Evolutionary conservation across 23 tunicate genomes (phyloP), one percentile per base, ranked within the genome.

Genomic region (Botrylloides violaceus): DNA sequence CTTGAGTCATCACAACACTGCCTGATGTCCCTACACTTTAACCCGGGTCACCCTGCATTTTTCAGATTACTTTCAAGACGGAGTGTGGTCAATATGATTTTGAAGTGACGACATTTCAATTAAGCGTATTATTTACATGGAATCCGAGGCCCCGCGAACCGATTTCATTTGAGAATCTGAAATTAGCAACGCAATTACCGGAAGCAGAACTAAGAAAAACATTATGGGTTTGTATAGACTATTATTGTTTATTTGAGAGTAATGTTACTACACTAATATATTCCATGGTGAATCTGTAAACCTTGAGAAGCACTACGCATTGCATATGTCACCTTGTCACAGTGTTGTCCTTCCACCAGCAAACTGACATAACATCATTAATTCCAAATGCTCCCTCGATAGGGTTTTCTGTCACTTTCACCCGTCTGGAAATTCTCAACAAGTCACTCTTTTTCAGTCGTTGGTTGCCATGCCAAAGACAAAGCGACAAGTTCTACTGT

Each of bases 81-180:
- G 88, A 88, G 31, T 50, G 76, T 50, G 96, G 96, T 6, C 82
- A 81, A 63, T 88, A 81, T 60, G 96, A 88, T 48, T 37, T 88
- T 2, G 96, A 88, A 64, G 76, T 88, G 4, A 88, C 96, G 35
- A 82, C 96, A 27, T 82, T 82, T 50, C 96, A 88, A 82, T 70
- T 88, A 85, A 71, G 88, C 15, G 81, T 73, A n/a, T 74, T 88
- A 60, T 64, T 63, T 37, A 70, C 80, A 21, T 88, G 96, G 96
- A 88, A 88, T 55, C 37, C 60, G 2, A 68, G 95, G 6, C 82
- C 95, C 12, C 58, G 58, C 2, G 86, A 87, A 29, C 37, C 82
- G 50, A 71, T 87, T 35, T 63, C 95, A 1, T 87, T 61, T 64
- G 95, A 87, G 71, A 80, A 84, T 71, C 56, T 87, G 53, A 58